Conservation (phyloP, 64 coral and sea anemone species). For the Stichodactyla helianthus region DNA sequence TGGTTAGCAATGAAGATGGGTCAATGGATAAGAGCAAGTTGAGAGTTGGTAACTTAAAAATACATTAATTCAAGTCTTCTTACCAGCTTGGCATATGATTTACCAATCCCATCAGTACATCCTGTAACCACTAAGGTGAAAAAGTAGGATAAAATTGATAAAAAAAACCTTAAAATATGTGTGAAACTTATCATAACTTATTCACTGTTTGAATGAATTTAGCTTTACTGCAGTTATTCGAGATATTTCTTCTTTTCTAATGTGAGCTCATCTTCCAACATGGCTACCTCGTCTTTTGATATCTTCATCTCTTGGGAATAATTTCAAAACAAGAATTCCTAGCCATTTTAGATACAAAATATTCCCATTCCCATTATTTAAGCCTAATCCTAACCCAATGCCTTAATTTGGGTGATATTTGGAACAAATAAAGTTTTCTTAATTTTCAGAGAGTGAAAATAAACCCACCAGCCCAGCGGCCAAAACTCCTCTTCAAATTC, state of each 20-base stretch:
- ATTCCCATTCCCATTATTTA: background rate
- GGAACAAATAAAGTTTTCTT: background rate
- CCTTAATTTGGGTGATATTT: background rate
- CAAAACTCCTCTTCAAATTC: slow-evolving; percentile 58
- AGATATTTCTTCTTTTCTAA: too few relatives aligned
- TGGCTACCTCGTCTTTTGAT: too few relatives aligned
- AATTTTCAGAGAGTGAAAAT: background rate
- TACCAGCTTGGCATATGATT: slow-evolving; percentile 61
- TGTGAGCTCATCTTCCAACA: too few relatives aligned
- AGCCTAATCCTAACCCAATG: background rate
- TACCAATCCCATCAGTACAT: slow-evolving; percentile 89
- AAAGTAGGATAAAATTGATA: background rate
- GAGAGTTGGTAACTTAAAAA: background rate
- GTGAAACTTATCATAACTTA: too few relatives aligned
- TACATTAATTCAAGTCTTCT: background rate
- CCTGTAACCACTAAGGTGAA: slow-evolving; percentile 65
- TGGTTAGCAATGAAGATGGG: background rate
- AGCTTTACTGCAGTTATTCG: too few relatives aligned
- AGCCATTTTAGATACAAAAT: background rate
- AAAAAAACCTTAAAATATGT: too few relatives aligned
- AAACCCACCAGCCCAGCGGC: slow-evolving; percentile 57
- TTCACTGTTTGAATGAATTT: too few relatives aligned
- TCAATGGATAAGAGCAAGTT: background rate
- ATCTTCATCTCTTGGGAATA: too few relatives aligned
- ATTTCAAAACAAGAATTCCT: too few relatives aligned